Base-by-base conservation (phyloP, 2,113 vertebrate species). In the Thermophis baileyi region DNA sequence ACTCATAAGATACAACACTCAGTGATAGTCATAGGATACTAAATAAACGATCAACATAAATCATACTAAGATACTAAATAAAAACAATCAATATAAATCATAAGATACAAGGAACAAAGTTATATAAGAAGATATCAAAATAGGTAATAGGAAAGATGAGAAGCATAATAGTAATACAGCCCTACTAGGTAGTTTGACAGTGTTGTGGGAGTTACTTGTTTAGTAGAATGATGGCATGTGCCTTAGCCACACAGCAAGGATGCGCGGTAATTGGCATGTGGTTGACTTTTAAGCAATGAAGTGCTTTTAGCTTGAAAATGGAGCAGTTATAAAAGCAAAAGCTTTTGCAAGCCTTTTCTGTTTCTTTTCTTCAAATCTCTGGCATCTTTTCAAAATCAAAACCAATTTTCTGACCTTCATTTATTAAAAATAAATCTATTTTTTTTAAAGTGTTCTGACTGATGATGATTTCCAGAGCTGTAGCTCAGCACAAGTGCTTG, bases 361-460 rank as follows among this genome's bases (percentile, higher is more conserved):
- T 91, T 94, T 90, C 89, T 93, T 95, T 95, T 95, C 89, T 85
- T 95, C 91, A 93, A 89, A 95, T 92, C 12, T 90, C 93, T 97
- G 94, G 94, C 93, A 94, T 60, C 44, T 88, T 88, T 57, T 50
- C 49, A 55, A 91, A 97, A 94, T 89, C 93, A 44, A 95, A 95
- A 95, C 55, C 49, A 93, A 94, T 94, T 96, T 96, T 97, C 93
- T 96, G 95, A 94, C 95, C 87, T 35, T 93, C 92, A 49, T 91
- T 97, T 95, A 96, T 96, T 96, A 96, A 89, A 97, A 96, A 89
- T 57, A 94, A 96, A 81, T 95, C 54, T 94, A 10, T 89, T 81
- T 91, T 94, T 90, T 92, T 8, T 92, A 50, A 93, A n/a, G 51
- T 89, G 85, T 27, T 91, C 85, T 89, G 40, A 88, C 53, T 18